Percentiles rank a stretch among this genome's conserved stretches.
Evolutionary conservation across 30 jellyfish, hydroid and myxozoan genomes (phyloP).

Genomic region (Aurelia aurita complex sp. Pacific): DNA sequence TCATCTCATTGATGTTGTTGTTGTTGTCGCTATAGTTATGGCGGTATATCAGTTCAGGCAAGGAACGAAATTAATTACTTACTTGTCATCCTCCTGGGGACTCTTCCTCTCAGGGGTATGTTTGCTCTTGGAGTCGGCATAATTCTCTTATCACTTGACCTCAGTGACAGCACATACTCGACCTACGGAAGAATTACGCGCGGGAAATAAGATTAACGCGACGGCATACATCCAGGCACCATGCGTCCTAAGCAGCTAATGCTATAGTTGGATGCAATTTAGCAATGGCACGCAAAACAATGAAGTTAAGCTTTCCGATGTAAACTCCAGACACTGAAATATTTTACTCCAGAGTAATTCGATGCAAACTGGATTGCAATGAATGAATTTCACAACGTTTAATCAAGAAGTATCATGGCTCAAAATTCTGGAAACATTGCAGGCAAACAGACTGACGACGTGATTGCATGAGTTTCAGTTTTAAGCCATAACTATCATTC

Average conservation of each 20-base stretch:
- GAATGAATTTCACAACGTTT: too few relatives aligned
- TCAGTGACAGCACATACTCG: slow-evolving; percentile 67
- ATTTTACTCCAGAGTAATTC: neutral
- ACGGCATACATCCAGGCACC: slow-evolving; percentile 1
- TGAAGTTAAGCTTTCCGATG: slow-evolving; percentile 4
- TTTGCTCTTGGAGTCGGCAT: slow-evolving; percentile 87
- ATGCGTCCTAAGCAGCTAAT: slow-evolving; percentile 3
- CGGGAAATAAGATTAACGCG: slow-evolving; percentile 11
- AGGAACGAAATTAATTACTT: slow-evolving; percentile 1
- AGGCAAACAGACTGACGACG: too few relatives aligned
- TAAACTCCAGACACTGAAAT: neutral
- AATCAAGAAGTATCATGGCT: too few relatives aligned
- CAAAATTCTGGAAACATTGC: too few relatives aligned
- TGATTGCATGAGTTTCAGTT: too few relatives aligned
- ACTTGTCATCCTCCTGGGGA: slow-evolving; percentile 82
- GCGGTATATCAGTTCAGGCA: too few relatives aligned
- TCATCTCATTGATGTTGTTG: neutral
- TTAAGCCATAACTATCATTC: too few relatives aligned
- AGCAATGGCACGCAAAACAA: slow-evolving; percentile 10
- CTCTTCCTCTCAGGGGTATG: slow-evolving; percentile 86
- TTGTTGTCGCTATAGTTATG: neutral
- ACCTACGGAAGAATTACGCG: slow-evolving; percentile 61
- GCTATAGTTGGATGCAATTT: neutral
- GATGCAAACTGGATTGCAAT: too few relatives aligned
- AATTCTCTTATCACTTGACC: slow-evolving; percentile 65